These are phyloP conservation scores for Cheilosia urbana DNA, from an alignment of 2,888 invertebrate species.

Conservation along the genomic window DNA sequence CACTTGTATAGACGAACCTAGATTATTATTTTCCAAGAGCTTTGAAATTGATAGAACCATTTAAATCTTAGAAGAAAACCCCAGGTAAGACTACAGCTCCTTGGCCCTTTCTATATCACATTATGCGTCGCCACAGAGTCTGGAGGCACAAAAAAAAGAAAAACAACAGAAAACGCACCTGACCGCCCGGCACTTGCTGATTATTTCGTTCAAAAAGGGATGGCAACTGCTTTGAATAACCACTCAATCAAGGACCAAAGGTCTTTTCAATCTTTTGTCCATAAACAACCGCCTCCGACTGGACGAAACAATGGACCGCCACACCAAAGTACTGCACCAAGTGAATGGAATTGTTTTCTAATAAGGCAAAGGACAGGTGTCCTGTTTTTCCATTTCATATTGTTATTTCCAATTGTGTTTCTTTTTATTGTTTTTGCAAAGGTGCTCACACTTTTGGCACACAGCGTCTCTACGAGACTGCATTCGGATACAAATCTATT, in stretches of 20 bases:
- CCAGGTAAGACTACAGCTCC: no score
- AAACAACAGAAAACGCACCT: constrained; percentile 30
- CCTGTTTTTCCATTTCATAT: constrained; percentile 24
- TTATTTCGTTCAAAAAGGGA: constrained; percentile 47
- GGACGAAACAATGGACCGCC: constrained; percentile 42
- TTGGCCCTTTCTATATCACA: background rate
- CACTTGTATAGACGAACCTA: no score
- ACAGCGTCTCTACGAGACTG: constrained; percentile 9
- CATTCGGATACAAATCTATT: constrained; percentile 21
- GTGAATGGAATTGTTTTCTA: constrained; percentile 58
- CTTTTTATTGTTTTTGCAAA: constrained; percentile 8
- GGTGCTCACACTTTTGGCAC: constrained; percentile 24
- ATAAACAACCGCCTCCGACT: constrained; percentile 40
- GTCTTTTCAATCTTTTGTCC: constrained; percentile 14
- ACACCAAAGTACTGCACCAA: constrained; percentile 49
- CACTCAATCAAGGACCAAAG: constrained; percentile 45
- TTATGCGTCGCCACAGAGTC: background rate
- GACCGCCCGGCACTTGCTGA: constrained; percentile 51
- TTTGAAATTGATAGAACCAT: no score
- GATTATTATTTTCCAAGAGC: no score
- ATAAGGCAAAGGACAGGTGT: constrained; percentile 62
- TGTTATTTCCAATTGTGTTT: constrained; percentile 6
- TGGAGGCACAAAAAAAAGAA: background rate
- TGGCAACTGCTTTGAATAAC: constrained; percentile 39
- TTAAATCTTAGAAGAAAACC: no score